phyloP scores from a whole-genome alignment of 2,113 vertebrate genomes.

The Macquaria australasica region DNA sequence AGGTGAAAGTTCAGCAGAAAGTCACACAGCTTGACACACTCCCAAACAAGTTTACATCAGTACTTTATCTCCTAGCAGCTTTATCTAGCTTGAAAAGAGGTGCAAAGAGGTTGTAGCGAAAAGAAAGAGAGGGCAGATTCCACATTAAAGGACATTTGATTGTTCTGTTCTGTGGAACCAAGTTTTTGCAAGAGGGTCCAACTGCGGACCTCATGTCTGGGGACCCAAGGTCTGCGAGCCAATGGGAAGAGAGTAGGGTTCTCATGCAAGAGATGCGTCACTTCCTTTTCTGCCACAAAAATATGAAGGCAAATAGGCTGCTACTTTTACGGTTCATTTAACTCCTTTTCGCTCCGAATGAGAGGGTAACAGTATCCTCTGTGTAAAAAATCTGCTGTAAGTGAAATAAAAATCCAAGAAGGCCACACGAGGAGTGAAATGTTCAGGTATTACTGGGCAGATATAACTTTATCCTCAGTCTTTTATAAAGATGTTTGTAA shows the following conservation, averaged over 20 bases:
- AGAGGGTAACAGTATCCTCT: no score
- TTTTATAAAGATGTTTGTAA: not conserved
- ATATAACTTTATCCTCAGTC: not conserved
- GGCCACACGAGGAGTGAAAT: no score
- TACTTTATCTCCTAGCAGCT: not conserved
- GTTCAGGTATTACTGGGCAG: no score
- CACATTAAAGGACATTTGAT: not conserved
- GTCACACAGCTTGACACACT: not conserved
- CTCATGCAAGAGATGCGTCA: not conserved
- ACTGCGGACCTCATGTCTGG: not conserved
- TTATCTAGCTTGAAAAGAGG: not conserved
- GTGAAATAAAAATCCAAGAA: no score
- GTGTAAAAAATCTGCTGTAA: no score
- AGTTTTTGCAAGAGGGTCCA: not conserved
- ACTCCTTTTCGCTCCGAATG: no score
- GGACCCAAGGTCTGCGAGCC: not conserved
- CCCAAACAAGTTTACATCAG: conserved; percentile 12
- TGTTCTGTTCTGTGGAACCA: no score
- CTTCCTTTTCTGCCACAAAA: not conserved
- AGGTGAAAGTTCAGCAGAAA: conserved; percentile 48
- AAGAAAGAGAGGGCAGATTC: not conserved
- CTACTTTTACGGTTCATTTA: no score
- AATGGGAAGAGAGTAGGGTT: not conserved
- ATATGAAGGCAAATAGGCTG: no score
- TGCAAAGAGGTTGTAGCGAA: not conserved